These are phyloP conservation scores for Barypeithes pellucidus DNA, from an alignment of 2,888 invertebrate genomes.

Conservation along the genomic window DNA sequence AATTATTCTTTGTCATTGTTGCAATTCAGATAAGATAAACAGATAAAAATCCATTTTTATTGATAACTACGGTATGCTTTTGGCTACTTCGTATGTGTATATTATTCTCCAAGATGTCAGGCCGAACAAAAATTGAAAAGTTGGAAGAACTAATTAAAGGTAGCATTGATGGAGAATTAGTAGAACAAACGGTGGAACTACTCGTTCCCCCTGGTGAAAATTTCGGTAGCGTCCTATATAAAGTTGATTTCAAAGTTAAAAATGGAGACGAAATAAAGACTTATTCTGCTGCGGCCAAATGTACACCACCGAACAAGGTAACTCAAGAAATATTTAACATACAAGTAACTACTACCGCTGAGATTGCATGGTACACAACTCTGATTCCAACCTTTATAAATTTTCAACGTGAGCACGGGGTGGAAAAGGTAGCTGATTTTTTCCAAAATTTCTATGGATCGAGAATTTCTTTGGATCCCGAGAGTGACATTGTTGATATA, in stretches of 20 bases:
- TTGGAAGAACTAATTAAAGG: constrained; percentile 41
- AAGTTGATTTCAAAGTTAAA: constrained; percentile 50
- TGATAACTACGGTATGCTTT: not conserved
- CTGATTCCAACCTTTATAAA: constrained; percentile 70
- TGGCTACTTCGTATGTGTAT: not conserved
- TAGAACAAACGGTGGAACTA: constrained; percentile 30
- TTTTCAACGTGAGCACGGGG: constrained; percentile 69
- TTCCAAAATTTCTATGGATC: constrained; percentile 62
- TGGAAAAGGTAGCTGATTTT: constrained; percentile 67
- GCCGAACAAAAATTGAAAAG: constrained; percentile 35
- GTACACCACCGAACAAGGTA: constrained; percentile 33
- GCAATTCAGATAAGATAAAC: not conserved
- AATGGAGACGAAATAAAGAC: constrained; percentile 29
- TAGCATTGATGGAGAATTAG: constrained; percentile 39
- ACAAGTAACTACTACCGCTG: constrained; percentile 71
- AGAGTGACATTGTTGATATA: constrained; percentile 67
- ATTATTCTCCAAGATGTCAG: too few relatives aligned
- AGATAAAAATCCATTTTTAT: not conserved
- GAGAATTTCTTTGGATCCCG: constrained; percentile 56
- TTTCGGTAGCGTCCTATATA: constrained; percentile 46
- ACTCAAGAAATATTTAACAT: constrained; percentile 71
- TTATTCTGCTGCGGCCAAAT: constrained; percentile 49
- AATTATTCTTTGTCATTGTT: not conserved
- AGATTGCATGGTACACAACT: constrained; percentile 73
- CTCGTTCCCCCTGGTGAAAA: constrained; percentile 49